Conservation (phyloP, 2,113 vertebrate genomes). For the Pica pica region DNA sequence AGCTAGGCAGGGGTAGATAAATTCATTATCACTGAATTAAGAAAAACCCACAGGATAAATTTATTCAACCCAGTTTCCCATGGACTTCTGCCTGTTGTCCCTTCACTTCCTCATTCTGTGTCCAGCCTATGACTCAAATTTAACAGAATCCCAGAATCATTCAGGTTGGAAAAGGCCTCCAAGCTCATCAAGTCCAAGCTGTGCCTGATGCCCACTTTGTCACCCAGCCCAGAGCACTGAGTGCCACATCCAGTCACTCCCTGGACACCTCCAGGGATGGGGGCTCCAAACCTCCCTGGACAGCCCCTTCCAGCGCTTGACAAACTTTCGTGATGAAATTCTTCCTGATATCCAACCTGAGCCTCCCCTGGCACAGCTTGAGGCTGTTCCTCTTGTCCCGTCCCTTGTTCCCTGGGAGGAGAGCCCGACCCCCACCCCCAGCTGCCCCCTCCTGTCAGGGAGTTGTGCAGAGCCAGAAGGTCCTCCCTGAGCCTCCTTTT, state of each 20-base stretch:
- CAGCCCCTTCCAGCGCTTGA: background rate
- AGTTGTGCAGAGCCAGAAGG: background rate
- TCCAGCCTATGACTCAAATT: background rate
- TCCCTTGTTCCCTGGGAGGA: background rate
- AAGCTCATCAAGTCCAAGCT: background rate
- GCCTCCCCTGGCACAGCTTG: background rate
- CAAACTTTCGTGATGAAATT: background rate
- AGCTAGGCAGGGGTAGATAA: background rate
- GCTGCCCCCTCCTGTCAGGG: background rate
- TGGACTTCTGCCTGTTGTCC: background rate
- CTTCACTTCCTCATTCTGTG: background rate
- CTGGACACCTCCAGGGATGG: background rate
- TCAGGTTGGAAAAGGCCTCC: background rate
- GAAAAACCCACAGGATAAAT: background rate
- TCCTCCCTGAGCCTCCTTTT: background rate
- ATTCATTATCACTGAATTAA: background rate
- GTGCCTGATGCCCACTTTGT: fast-evolving
- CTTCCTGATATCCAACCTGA: background rate
- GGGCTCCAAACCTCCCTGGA: background rate
- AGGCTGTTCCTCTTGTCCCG: fast-evolving
- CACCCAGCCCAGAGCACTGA: background rate
- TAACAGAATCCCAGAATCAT: background rate
- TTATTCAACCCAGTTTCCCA: background rate
- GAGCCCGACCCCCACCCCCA: fast-evolving
- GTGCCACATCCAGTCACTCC: fast-evolving